Percentiles rank a stretch among this genome's conserved stretches.
Evolutionary conservation across 2,113 vertebrate species (phyloP).

Genomic region (Equus quagga): DNA sequence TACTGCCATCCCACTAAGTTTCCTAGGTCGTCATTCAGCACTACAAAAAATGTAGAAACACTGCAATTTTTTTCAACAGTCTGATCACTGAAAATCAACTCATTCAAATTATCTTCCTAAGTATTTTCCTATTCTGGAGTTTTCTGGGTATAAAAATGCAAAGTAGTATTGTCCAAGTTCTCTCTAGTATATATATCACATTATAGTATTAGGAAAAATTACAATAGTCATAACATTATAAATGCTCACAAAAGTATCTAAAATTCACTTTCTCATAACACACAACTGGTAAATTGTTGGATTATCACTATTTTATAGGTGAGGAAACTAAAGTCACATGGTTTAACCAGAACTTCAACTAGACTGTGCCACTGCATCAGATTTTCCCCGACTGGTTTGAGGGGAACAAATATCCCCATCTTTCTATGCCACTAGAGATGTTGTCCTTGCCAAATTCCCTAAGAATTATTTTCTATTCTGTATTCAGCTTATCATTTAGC

Average conservation of each 20-base stretch:
- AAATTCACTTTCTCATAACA: background rate
- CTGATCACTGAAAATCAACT: background rate
- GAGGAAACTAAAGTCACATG: background rate
- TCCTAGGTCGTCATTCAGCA: background rate
- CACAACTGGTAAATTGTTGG: background rate
- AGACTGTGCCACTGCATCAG: background rate
- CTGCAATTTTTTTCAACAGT: background rate
- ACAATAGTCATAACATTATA: background rate
- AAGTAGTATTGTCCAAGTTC: background rate
- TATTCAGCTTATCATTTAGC: background rate
- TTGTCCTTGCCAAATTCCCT: background rate
- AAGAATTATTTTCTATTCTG: background rate
- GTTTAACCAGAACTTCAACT: background rate
- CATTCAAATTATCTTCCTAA: background rate
- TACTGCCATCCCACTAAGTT: background rate
- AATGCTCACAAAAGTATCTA: background rate
- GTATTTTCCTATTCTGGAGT: background rate
- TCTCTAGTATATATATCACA: background rate
- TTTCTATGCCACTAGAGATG: background rate
- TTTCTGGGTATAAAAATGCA: background rate
- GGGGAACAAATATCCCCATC: background rate
- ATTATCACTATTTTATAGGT: background rate
- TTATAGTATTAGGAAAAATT: background rate
- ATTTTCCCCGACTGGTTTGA: background rate
- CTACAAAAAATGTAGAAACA: background rate